Base-by-base conservation (phyloP, 2,888 invertebrate genomes). In the Eurytoma adleriae region DNA sequence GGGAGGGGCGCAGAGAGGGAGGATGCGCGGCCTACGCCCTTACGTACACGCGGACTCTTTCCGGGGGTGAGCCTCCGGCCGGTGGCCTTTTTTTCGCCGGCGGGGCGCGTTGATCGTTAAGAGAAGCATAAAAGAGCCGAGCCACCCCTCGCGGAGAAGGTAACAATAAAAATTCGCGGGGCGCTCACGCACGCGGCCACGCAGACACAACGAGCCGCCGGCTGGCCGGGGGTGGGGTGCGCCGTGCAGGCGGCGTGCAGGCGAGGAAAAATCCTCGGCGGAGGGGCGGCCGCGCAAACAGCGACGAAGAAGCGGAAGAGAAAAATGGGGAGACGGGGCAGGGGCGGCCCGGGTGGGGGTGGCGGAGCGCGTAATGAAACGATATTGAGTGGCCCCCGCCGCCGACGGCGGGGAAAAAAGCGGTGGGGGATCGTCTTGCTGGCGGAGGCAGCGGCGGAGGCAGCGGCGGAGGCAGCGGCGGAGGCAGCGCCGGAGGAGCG, bases 81-180 rank as follows among this genome's bases (percentile, higher is more conserved):
- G 54, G 61, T 2, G 13, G 10, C 16, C 30, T 48, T 64, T 73
- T 62, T 73, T 64, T 64, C 73, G 64, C 59, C 54, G n/a, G 83
- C 85, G 80, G 82, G 78, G 85, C 82, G 81, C 76, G 83, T 78
- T 77, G 84, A 85, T 86, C 87, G 87, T 87, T 86, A 87, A 87
- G 86, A 86, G 86, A 84, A 84, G 86, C 86, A 85, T 86, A 87
- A 87, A 87, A 87, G 86, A 86, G 85, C 85, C 85, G 86, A 40
- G 70, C 52, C 59, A 20, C 56, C 59, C 69, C 30, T 48, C 67
- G 16, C 68, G 87, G 88, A 88, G 89, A 87, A 87, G 40, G 90
- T 86, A 89, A 90, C 89, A 88, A 90, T 90, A 90, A 90, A 90
- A 90, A 89, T 90, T 90, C 89, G 89, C 87, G 87, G 86, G 27